Evolutionary conservation across 2,113 vertebrate genomes (phyloP).

Genomic region (Candoia aspera): DNA sequence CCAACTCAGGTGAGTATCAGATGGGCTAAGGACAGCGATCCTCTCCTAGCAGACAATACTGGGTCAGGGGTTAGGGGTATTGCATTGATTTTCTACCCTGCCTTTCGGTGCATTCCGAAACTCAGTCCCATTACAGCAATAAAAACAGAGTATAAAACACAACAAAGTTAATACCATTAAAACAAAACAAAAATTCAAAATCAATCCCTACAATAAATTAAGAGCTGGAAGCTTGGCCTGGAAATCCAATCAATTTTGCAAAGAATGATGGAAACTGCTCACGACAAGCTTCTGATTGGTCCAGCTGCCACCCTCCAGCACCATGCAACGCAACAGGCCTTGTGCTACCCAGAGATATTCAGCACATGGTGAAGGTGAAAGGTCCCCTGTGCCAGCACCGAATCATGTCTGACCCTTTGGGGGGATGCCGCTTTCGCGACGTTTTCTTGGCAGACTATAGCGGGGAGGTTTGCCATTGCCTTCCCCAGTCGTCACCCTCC

Average conservation of each 20-base stretch:
- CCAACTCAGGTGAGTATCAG: neutral
- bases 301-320: neutral
- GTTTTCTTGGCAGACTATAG: no score
- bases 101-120: neutral
- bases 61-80: neutral
- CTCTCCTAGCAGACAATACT: no score
- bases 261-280: neutral
- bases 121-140: neutral
- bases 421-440: no score
- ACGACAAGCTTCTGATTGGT: neutral
- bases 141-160: neutral
- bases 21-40: neutral
- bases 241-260: neutral
- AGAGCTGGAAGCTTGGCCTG: neutral
- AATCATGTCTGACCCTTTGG: no score
- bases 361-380: no score
- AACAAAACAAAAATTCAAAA: neutral
- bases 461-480: no score
- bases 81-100: neutral
- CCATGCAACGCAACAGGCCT: neutral
- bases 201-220: neutral
- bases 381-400: no score
- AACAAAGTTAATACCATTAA: neutral
- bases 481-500: no score
- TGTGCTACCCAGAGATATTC: neutral